Conservation (phyloP, 2,113 vertebrate genomes). For the Eonycteris spelaea region DNA sequence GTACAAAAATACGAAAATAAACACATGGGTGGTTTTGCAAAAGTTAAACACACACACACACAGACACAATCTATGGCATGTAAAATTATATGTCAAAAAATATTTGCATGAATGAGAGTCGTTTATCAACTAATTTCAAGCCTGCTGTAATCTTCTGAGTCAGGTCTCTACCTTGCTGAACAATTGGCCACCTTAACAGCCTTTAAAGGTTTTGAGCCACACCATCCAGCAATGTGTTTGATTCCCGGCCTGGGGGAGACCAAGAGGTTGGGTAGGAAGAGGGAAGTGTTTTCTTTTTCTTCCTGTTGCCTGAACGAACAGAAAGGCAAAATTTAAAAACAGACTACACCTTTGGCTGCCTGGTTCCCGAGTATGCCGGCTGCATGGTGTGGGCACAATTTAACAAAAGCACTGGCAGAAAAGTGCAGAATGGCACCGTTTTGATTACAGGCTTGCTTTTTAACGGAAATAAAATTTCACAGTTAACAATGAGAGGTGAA, state of each 20-base stretch:
- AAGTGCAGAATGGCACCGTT: conserved; percentile 87
- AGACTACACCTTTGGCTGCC: conserved; percentile 79
- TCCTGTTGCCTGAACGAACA: conserved; percentile 32
- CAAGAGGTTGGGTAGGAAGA: background rate
- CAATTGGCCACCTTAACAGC: conserved; percentile 47
- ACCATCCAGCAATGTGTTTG: background rate
- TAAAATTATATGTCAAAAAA: conserved; percentile 32
- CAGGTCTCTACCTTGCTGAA: conserved; percentile 51
- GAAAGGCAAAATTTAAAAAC: conserved; percentile 76
- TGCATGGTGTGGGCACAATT: conserved; percentile 81
- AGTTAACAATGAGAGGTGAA: conserved; percentile 96
- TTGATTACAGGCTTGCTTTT: conserved; percentile 91
- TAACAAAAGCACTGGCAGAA: conserved; percentile 86
- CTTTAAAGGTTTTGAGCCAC: background rate
- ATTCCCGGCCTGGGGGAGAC: conserved; percentile 47
- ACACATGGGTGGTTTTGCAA: background rate
- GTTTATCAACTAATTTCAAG: conserved; percentile 66
- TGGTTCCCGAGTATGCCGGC: conserved; percentile 77
- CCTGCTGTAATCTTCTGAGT: conserved; percentile 59
- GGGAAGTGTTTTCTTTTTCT: conserved; percentile 62
- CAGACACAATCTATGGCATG: background rate
- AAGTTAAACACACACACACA: background rate
- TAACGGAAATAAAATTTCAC: conserved; percentile 92
- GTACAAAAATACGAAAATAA: conserved; percentile 56
- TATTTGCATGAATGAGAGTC: conserved; percentile 47